Base-by-base conservation (phyloP, 2,797 vertebrate species). In the Lithobates pipiens region DNA sequence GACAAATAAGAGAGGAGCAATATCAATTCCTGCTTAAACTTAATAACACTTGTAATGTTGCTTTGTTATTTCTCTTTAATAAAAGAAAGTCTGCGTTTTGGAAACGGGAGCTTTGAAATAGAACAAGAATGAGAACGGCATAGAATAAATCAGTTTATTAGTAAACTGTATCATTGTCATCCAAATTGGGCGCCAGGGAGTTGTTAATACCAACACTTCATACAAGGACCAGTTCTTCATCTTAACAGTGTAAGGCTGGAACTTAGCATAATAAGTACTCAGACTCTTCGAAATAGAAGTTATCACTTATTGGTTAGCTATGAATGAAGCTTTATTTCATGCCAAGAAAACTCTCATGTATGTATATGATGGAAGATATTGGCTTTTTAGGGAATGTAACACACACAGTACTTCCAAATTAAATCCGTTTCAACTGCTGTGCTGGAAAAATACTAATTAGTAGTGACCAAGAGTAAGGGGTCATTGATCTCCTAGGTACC, bases 61-160 rank as follows among this genome's bases (percentile, higher is more conserved):
- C 36, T 75, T 88, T 76, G 34, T 73, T 77, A 81, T 21, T 87
- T 86, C 78, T 42, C 76, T 54, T 69, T 89, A 83, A 74, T 71
- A 86, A 91, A 89, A 89, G 88, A 87, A 89, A 67, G 44, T 77
- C 75, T 77, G 75, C 86, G 78, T 88, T 84, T 88, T 87, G 88
- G 80, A 88, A 90, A 89, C 68, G 5, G 80, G 85, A 85, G 88
- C 76, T 90, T 89, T 89, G 88, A 67, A 82, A 88, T 16, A 27
- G 77, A 88, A 89, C 88, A 79, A 77, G 89, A 91, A 91, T 75
- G 88, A 86, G 88, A 90, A 89, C 34, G 3, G 87, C 84, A 88
- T n/a, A 57, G 25, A 10, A 84, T 85, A 88, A 86, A 83, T 82
- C 75, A 82, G 68, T 73, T 86, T 87, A 79, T 83, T 75, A 75